Evolutionary conservation across 2,113 vertebrate species (phyloP).

Genomic region (Synodontis membranacea): DNA sequence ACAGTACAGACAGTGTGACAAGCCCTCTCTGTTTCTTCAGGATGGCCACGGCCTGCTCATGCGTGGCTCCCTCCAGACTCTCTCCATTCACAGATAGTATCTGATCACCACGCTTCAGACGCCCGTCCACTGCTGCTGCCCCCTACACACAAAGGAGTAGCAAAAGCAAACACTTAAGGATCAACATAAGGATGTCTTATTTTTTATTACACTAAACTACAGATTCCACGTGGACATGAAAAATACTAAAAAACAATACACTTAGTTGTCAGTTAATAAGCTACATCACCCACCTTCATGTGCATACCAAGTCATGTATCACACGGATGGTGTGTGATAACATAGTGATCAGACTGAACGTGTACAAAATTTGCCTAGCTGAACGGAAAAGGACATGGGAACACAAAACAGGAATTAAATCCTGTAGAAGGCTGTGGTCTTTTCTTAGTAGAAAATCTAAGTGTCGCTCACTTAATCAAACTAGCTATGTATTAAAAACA

Average conservation of each 20-base stretch:
- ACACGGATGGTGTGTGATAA: not conserved
- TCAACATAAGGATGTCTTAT: not conserved
- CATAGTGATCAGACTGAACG: not conserved
- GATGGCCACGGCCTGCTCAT: constrained; percentile 89
- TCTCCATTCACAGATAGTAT: constrained; percentile 88
- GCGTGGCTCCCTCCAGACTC: constrained; percentile 84
- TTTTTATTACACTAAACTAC: not conserved
- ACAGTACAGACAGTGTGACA: constrained; percentile 81
- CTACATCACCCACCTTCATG: not conserved
- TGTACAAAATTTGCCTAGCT: not conserved
- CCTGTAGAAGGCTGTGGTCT: not conserved
- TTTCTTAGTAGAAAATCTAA: not conserved
- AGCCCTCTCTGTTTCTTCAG: constrained; percentile 85
- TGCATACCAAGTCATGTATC: not conserved
- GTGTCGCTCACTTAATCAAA: not conserved
- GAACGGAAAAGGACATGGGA: not conserved
- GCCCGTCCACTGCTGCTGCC: constrained; percentile 85
- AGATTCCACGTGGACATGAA: not conserved
- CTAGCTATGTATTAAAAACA: not conserved
- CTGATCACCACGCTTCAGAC: constrained; percentile 89
- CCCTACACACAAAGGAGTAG: constrained; percentile 70
- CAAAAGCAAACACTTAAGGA: not conserved
- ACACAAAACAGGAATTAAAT: not conserved
- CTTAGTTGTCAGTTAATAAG: not conserved
- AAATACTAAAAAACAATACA: not conserved